Percentiles rank a stretch among this genome's conserved stretches.
These are phyloP conservation scores for Rhingia campestris DNA, from an alignment of 2,888 invertebrate species.

Conservation along the genomic window DNA sequence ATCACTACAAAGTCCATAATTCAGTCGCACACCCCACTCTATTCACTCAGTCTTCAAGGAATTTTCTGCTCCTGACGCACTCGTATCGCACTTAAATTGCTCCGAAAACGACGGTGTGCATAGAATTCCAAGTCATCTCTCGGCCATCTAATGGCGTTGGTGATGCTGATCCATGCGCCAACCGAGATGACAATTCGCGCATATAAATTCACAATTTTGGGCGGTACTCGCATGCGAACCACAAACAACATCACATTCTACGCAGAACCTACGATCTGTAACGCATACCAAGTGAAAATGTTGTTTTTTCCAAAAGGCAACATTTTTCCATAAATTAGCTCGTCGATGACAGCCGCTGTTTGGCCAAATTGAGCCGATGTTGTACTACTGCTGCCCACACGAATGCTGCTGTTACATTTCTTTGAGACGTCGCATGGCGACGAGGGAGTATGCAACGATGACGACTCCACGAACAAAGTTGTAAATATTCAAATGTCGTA, in stretches of 20 bases:
- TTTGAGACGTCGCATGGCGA: conserved; percentile 2
- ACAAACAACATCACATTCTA: conserved; percentile 36
- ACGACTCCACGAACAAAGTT: conserved; percentile 38
- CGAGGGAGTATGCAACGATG: conserved; percentile 10
- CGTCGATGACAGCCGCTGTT: conserved; percentile 34
- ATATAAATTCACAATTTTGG: conserved; percentile 62
- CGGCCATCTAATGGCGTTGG: conserved; percentile 39
- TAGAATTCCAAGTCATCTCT: conserved; percentile 43
- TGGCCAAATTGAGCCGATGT: conserved; percentile 22
- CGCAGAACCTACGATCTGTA: not conserved
- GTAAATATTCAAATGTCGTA: conserved; percentile 67
- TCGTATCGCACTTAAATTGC: conserved; percentile 49
- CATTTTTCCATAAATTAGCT: conserved; percentile 50
- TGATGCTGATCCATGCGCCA: conserved; percentile 49
- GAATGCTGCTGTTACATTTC: conserved; percentile 47
- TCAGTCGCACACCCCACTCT: conserved; percentile 32
- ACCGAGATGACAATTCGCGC: conserved; percentile 40
- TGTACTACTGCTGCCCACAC: conserved; percentile 24
- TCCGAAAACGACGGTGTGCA: conserved; percentile 48
- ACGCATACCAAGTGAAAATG: conserved; percentile 48
- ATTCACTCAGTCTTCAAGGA: conserved; percentile 42
- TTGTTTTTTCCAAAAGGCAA: conserved; percentile 38
- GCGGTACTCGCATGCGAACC: conserved; percentile 23
- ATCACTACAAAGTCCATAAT: conserved; percentile 15
- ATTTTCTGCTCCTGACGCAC: conserved; percentile 6